Evolutionary conservation across 2,888 invertebrate species (phyloP).

Genomic region (Enchytraeus crypticus): DNA sequence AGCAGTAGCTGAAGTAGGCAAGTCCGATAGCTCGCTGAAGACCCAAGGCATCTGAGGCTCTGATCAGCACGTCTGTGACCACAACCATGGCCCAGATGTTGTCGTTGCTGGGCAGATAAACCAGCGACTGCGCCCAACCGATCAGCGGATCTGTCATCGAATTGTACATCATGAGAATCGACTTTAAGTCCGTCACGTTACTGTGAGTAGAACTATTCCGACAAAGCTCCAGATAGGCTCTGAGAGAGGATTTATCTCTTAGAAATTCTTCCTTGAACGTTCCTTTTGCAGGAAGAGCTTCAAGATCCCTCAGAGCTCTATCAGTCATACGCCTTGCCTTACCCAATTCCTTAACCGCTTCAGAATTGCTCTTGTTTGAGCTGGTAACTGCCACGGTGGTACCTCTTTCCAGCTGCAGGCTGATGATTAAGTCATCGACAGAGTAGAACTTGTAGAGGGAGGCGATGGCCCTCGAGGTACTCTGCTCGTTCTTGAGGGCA

Average conservation of each 20-base stretch:
- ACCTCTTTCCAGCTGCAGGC: constrained; percentile 7
- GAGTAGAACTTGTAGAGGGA: neutral
- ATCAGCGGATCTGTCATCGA: neutral
- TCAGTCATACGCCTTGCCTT: neutral
- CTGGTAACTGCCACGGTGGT: neutral
- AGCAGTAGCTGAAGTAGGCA: neutral
- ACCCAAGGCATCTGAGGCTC: constrained; percentile 4
- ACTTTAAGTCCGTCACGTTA: neutral
- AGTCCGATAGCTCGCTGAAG: constrained; percentile 9
- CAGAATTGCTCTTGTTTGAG: neutral
- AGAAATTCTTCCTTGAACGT: neutral
- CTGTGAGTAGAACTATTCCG: neutral
- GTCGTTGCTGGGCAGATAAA: neutral
- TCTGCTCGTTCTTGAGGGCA: neutral
- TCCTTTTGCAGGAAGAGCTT: neutral
- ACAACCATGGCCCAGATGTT: constrained; percentile 1
- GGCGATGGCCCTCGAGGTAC: neutral
- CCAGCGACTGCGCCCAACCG: neutral
- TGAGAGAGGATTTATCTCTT: neutral
- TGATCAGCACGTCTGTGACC: neutral
- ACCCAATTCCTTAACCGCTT: neutral
- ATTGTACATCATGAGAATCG: neutral
- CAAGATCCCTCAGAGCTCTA: neutral
- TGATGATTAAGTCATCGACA: neutral
- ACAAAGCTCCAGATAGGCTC: neutral